These are phyloP conservation scores for Xanthostigma xanthostigma DNA, from an alignment of 2,888 invertebrate species.

Conservation along the genomic window DNA sequence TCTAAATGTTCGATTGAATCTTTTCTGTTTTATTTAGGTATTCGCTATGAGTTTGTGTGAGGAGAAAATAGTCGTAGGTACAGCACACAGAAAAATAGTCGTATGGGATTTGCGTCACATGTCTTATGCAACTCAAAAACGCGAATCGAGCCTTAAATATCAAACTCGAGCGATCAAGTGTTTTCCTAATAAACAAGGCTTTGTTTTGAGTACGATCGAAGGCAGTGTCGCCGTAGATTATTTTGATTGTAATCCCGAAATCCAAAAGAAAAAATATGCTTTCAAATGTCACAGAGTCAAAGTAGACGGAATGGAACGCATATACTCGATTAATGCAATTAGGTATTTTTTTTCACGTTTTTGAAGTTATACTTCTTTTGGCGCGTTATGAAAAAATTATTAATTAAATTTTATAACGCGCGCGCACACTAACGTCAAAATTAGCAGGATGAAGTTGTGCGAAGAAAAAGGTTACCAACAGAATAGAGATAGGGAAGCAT, in stretches of 20 bases:
- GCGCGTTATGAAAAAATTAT: background rate
- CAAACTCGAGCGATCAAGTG: conserved; percentile 87
- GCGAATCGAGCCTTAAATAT: conserved; percentile 94
- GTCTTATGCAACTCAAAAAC: conserved; percentile 80
- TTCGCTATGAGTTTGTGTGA: conserved; percentile 92
- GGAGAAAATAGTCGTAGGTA: conserved; percentile 91
- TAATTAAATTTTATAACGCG: too few species aligned
- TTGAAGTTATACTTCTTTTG: background rate
- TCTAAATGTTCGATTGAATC: background rate
- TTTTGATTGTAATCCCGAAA: conserved; percentile 86
- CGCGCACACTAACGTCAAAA: too few species aligned
- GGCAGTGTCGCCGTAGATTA: conserved; percentile 97
- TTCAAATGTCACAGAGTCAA: conserved; percentile 96
- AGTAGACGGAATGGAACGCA: conserved; percentile 84
- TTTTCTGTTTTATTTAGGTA: conserved; percentile 36
- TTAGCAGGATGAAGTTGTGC: too few species aligned
- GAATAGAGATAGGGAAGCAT: too few species aligned
- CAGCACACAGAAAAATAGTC: conserved; percentile 83
- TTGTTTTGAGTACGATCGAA: conserved; percentile 94
- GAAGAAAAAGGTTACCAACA: too few species aligned
- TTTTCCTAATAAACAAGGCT: conserved; percentile 82
- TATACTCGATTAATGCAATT: conserved; percentile 96
- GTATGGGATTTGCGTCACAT: conserved; percentile 97
- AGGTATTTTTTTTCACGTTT: conserved; percentile 24
- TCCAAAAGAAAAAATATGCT: conserved; percentile 96